Percentiles rank a stretch among this genome's conserved stretches.
phyloP scores from a whole-genome alignment of 2,888 invertebrate species.

The Trilocha varians region DNA sequence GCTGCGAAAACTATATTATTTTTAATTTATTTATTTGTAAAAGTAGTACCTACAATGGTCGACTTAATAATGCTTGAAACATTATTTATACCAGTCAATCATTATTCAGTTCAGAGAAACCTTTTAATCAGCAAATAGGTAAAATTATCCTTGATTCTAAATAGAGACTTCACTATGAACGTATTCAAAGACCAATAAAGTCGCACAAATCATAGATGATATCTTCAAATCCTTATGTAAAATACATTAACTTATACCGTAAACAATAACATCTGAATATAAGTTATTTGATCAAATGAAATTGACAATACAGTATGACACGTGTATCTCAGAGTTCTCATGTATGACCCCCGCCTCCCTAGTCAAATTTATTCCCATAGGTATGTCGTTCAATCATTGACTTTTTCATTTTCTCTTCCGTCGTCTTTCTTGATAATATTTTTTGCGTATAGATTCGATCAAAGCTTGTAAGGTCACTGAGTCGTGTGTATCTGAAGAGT shows the following conservation, averaged over 20 bases:
- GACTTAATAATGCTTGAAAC: too few species aligned
- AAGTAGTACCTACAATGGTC: too few species aligned
- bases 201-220: neutral
- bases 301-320: constrained; percentile 55
- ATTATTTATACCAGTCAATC: too few species aligned
- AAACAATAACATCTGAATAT: constrained; percentile 3
- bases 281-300: constrained; percentile 36
- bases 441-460: constrained; percentile 16
- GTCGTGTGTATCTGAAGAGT: constrained; percentile 30
- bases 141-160: neutral
- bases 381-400: constrained; percentile 69
- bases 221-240: constrained; percentile 1
- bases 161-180: neutral
- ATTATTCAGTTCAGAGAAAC: too few species aligned
- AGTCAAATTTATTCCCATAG: constrained; percentile 64
- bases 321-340: constrained; percentile 36
- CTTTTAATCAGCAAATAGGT: too few species aligned
- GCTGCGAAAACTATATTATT: too few species aligned
- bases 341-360: constrained; percentile 22
- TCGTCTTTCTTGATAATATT: constrained; percentile 22
- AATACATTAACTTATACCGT: constrained; percentile 1
- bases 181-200: neutral
- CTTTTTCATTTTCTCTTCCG: constrained; percentile 30
- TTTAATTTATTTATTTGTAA: too few species aligned
- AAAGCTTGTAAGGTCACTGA: neutral